phyloP scores from a whole-genome alignment of 2,797 vertebrate genomes.

The Danio jaintianensis region DNA sequence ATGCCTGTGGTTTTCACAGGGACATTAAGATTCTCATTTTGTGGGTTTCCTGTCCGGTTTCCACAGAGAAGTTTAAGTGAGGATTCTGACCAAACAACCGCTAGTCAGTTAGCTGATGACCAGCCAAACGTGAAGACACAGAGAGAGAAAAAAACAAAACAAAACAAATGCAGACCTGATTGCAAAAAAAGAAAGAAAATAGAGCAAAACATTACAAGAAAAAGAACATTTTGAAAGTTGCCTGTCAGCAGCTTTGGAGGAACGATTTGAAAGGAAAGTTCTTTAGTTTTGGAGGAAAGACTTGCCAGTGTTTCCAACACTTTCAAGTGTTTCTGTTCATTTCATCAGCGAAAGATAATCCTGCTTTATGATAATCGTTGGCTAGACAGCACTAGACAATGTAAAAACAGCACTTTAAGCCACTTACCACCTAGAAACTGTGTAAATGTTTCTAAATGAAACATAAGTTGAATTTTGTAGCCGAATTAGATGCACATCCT shows the following conservation, averaged over 20 bases:
- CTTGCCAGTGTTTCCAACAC: slow-evolving; percentile 41
- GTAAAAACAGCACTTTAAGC: slow-evolving; percentile 39
- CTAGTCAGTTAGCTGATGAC: slow-evolving; percentile 78
- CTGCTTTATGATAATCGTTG: slow-evolving; percentile 45
- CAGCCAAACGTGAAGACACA: slow-evolving; percentile 72
- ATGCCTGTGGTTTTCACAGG: slow-evolving; percentile 75
- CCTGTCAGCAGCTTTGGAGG: slow-evolving; percentile 3
- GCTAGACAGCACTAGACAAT: slow-evolving; percentile 49
- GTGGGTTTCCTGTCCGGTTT: slow-evolving; percentile 80
- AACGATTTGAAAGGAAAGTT: slow-evolving; percentile 63
- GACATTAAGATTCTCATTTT: slow-evolving; percentile 70
- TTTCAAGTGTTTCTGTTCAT: slow-evolving; percentile 61
- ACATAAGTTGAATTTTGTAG: slow-evolving; percentile 31
- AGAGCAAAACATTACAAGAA: neutral
- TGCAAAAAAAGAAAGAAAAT: neutral
- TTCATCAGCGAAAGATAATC: slow-evolving; percentile 62
- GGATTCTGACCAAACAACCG: slow-evolving; percentile 79
- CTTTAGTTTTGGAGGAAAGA: slow-evolving; percentile 62
- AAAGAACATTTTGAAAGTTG: neutral
- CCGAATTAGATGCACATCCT: slow-evolving; percentile 43
- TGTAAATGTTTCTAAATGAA: slow-evolving; percentile 36
- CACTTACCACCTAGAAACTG: slow-evolving; percentile 40
- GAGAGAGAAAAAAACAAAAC: slow-evolving; percentile 10
- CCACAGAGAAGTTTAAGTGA: slow-evolving; percentile 71
- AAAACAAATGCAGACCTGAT: neutral